Evolutionary conservation across 2,888 invertebrate genomes (phyloP).

Genomic region (Nebria brevicollis): DNA sequence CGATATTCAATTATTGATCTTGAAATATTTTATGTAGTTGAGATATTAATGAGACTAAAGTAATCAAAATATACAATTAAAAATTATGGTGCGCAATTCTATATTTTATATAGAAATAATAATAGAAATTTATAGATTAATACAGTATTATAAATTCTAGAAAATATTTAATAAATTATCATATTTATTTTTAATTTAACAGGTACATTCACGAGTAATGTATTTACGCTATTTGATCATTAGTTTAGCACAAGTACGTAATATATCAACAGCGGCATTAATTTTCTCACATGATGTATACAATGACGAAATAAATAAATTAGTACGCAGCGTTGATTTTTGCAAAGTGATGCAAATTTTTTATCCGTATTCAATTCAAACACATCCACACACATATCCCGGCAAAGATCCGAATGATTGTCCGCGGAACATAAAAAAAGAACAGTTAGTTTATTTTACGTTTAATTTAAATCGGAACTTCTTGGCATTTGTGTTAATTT

Average conservation of each 20-base stretch:
- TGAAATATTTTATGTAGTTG: no score
- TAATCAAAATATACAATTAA: no score
- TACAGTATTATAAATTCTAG: no score
- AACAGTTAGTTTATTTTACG: slow-evolving; percentile 73
- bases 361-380: slow-evolving; percentile 96
- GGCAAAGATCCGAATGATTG: slow-evolving; percentile 96
- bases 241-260: slow-evolving; percentile 88
- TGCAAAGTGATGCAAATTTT: slow-evolving; percentile 97
- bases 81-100: no score
- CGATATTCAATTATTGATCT: no score
- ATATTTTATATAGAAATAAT: no score
- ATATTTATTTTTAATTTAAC: slow-evolving; percentile 51
- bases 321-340: slow-evolving; percentile 93
- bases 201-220: slow-evolving; percentile 94
- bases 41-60: no score
- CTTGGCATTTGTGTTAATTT: slow-evolving; percentile 38
- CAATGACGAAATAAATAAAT: slow-evolving; percentile 89
- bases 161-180: background rate
- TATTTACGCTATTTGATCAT: slow-evolving; percentile 95
- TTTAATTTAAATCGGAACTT: background rate
- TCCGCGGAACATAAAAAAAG: slow-evolving; percentile 83
- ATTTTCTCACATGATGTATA: slow-evolving; percentile 97
- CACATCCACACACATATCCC: slow-evolving; percentile 91
- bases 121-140: no score
- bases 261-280: slow-evolving; percentile 88